A percentile compares a stretch with the other conserved stretches of the same genome.
Conservation (phyloP, 37 sponge, comb jelly and placozoan species). For the Cladorhizidae sp. region DNA sequence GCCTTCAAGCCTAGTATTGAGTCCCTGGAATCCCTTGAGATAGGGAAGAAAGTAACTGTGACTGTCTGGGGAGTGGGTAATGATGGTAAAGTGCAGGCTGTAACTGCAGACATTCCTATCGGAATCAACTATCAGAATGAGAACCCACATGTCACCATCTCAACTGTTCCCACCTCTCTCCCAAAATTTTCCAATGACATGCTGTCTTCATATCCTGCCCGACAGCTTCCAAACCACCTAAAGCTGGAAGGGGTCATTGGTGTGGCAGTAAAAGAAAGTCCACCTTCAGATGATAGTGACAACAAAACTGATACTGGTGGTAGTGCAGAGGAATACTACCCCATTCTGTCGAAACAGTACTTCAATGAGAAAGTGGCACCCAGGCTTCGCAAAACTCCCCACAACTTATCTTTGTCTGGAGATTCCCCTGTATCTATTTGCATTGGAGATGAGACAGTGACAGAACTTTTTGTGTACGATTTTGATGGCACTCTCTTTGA, state of each 20-base stretch:
- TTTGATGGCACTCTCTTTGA: conserved; percentile 88
- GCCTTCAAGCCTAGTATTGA: conserved; percentile 47
- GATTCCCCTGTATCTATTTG: conserved; percentile 24
- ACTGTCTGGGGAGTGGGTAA: conserved; percentile 53
- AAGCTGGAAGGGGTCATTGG: conserved; percentile 54
- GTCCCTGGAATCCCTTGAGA: conserved; percentile 1
- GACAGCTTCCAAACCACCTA: neutral
- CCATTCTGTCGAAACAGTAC: neutral
- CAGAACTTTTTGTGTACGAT: conserved; percentile 81
- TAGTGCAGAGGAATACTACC: neutral
- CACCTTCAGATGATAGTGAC: neutral
- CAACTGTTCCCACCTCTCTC: conserved; percentile 26
- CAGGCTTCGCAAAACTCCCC: neutral
- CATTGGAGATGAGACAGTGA: conserved; percentile 54
- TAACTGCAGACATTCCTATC: conserved; percentile 28
- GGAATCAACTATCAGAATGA: conserved; percentile 38
- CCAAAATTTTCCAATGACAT: conserved; percentile 72
- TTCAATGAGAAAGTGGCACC: neutral
- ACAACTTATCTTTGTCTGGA: neutral
- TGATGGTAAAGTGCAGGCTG: conserved; percentile 68
- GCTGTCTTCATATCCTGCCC: conserved; percentile 27
- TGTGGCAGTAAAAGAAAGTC: conserved; percentile 26
- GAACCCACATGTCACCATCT: conserved; percentile 86
- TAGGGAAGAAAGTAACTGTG: conserved; percentile 61
- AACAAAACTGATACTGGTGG: neutral